Evolutionary conservation across 1,140 invertebrate species (phyloP).

Genomic region (Aphelenchoides avenae): DNA sequence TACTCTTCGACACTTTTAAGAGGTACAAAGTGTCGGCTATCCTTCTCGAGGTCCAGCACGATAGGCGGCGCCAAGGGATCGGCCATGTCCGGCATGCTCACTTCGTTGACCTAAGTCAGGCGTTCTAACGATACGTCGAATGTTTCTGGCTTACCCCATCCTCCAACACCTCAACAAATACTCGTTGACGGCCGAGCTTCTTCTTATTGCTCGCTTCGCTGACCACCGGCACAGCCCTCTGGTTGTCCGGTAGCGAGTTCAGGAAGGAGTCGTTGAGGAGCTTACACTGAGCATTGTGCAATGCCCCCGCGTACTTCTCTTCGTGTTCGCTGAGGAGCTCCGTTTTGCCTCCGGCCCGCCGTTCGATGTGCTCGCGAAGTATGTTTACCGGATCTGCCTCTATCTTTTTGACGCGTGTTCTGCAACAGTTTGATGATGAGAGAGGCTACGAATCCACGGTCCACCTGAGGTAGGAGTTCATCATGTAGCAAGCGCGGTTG

Average conservation of each 20-base stretch:
- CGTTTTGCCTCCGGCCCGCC: background rate
- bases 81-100: too few species aligned
- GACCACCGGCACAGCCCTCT: background rate
- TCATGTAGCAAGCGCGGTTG: conserved; percentile 11
- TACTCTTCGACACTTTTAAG: too few species aligned
- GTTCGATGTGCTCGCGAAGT: conserved; percentile 11
- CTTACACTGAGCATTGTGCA: conserved; percentile 5
- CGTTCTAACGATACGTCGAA: too few species aligned
- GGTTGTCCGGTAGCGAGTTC: background rate
- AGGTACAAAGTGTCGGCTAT: too few species aligned
- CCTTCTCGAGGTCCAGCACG: too few species aligned
- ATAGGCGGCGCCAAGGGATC: too few species aligned
- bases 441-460: background rate
- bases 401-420: conserved; percentile 36
- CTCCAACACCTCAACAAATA: conserved; percentile 12
- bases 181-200: background rate
- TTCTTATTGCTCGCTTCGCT: too few species aligned
- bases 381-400: conserved; percentile 25
- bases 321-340: conserved; percentile 16
- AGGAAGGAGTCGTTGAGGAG: conserved; percentile 7
- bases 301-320: conserved; percentile 14
- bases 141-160: too few species aligned
- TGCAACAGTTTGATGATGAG: conserved; percentile 7
- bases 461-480: conserved; percentile 22
- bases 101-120: too few species aligned